Evolutionary conservation across 2,797 vertebrate species (phyloP).

Genomic region (Nyctibius grandis): DNA sequence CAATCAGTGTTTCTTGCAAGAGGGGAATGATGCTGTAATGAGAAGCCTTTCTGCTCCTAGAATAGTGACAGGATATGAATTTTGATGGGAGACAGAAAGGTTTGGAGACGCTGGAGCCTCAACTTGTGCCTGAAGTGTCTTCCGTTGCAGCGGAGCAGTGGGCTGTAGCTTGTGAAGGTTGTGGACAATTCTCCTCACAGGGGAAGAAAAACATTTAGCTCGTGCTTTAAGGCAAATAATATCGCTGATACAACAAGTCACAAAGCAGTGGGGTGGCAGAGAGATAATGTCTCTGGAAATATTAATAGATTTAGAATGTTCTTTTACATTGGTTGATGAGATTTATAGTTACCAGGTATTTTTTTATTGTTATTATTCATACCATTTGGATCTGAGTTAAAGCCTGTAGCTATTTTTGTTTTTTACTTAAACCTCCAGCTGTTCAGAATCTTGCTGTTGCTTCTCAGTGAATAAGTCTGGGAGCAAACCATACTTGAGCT

Average conservation of each 20-base stretch:
- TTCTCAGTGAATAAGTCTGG: conserved; percentile 65
- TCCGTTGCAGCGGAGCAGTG: conserved; percentile 78
- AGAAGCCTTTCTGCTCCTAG: conserved; percentile 83
- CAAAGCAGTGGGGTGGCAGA: conserved; percentile 79
- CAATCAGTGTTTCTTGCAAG: conserved; percentile 84
- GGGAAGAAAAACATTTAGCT: conserved; percentile 82
- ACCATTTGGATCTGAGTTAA: conserved; percentile 72
- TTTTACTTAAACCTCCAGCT: conserved; percentile 81
- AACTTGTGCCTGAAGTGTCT: conserved; percentile 81
- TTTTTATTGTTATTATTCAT: conserved; percentile 76
- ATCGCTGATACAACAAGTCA: conserved; percentile 79
- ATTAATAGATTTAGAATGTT: conserved; percentile 84
- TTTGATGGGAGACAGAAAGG: conserved; percentile 80
- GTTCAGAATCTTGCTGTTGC: conserved; percentile 68
- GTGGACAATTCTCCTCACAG: conserved; percentile 73
- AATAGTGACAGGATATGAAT: conserved; percentile 82
- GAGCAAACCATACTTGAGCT: conserved; percentile 63
- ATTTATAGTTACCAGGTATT: conserved; percentile 81
- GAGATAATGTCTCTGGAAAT: conserved; percentile 80
- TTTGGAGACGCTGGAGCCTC: conserved; percentile 75
- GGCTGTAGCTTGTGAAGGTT: conserved; percentile 78
- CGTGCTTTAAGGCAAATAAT: conserved; percentile 81
- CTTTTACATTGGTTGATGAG: conserved; percentile 76
- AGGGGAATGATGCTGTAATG: conserved; percentile 82
- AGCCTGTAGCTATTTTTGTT: conserved; percentile 75